These are phyloP conservation scores for Cyanoramphus novaezelandiae DNA, from an alignment of 2,113 vertebrate genomes.

Conservation along the genomic window DNA sequence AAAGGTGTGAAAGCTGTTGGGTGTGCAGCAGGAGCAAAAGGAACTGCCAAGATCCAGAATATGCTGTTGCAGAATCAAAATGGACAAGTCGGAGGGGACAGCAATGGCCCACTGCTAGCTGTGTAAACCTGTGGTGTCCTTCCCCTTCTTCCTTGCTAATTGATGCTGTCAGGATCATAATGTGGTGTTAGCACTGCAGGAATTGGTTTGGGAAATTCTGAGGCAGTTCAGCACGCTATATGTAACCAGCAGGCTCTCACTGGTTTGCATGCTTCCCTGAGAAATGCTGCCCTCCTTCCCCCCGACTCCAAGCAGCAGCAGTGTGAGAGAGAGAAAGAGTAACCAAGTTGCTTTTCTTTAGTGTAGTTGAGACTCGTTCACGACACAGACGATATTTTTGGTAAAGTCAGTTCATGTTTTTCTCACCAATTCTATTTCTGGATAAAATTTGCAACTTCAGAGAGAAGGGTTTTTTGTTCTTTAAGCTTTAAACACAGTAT, in stretches of 20 bases:
- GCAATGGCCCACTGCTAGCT: accelerated
- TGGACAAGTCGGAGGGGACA: not conserved
- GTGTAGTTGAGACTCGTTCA: not conserved
- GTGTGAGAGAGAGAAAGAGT: not conserved
- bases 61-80: not conserved
- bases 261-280: not conserved
- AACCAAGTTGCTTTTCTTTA: not conserved
- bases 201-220: not conserved
- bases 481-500: not conserved
- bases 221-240: not conserved
- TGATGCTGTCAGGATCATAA: not conserved
- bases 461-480: not conserved
- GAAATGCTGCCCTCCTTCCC: not conserved
- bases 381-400: not conserved
- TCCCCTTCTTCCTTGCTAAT: not conserved
- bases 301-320: not conserved
- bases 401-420: constrained; percentile 18
- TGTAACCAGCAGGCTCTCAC: not conserved
- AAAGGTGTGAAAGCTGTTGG: not conserved
- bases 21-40: not conserved
- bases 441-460: constrained; percentile 18
- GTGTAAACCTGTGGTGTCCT: not conserved
- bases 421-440: constrained; percentile 44
- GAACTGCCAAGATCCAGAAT: not conserved
- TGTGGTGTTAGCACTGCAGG: not conserved